A percentile compares a stretch with the other conserved stretches of the same genome.
These are phyloP conservation scores for Macrosiphum euphorbiae DNA, from an alignment of 2,888 invertebrate species.

Conservation along the genomic window DNA sequence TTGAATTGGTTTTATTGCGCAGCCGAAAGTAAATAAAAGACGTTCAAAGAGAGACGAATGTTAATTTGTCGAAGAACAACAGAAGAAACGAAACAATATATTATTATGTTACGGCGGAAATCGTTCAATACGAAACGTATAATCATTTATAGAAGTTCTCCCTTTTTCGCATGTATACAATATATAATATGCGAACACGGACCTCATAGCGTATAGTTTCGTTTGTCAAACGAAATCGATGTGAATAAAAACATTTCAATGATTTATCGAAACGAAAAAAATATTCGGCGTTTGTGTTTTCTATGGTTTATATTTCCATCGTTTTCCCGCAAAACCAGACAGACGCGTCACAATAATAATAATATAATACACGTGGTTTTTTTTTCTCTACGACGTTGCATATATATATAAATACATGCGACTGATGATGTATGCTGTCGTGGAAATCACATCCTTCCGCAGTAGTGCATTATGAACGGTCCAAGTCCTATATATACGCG, in stretches of 20 bases:
- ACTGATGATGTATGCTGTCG: not conserved
- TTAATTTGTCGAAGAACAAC: not conserved
- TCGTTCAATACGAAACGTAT: not conserved
- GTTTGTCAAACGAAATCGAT: not conserved
- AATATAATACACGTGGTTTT: not conserved
- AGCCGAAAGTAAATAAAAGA: not conserved
- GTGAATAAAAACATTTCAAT: conserved; percentile 12
- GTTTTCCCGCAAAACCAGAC: not conserved
- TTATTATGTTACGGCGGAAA: not conserved
- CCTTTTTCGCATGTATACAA: not conserved
- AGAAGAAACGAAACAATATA: not conserved
- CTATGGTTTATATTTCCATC: conserved; percentile 1
- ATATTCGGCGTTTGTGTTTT: conserved; percentile 7
- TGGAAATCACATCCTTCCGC: conserved; percentile 46
- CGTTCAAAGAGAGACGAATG: not conserved
- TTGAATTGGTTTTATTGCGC: not conserved
- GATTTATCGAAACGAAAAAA: conserved; percentile 44
- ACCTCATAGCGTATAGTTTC: not conserved
- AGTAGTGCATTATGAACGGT: conserved; percentile 3
- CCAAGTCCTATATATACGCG: conserved; percentile 24
- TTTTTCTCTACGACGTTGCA: not conserved
- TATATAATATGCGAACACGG: not conserved
- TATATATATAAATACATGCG: too few species aligned
- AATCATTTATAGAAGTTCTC: too few species aligned
- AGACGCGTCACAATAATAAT: not conserved